Evolutionary conservation across 1,140 invertebrate species (phyloP).

Genomic region (Neodiprion virginianus): DNA sequence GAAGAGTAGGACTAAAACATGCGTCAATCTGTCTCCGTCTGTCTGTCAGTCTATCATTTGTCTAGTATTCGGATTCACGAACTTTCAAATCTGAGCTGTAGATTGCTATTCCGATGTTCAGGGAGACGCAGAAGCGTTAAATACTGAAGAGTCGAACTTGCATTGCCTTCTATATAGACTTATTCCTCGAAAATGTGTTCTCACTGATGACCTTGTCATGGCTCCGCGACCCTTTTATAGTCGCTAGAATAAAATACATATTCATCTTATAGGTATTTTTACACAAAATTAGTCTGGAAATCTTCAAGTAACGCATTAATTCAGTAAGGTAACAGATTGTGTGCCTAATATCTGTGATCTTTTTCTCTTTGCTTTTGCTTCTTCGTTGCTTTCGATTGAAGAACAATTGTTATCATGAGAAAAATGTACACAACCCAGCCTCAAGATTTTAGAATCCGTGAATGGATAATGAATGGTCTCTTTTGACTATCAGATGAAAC

Average conservation of each 20-base stretch:
- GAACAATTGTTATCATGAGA: too few species aligned
- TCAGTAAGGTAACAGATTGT: too few species aligned
- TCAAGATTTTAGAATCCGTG: not conserved
- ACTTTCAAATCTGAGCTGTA: not conserved
- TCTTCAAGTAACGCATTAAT: too few species aligned
- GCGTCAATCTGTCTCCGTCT: not conserved
- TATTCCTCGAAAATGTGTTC: not conserved
- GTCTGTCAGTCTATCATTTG: not conserved
- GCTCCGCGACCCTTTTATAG: not conserved
- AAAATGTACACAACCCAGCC: not conserved
- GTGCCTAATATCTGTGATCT: too few species aligned
- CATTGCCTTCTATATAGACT: not conserved
- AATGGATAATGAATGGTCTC: constrained; percentile 11
- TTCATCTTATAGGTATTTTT: too few species aligned
- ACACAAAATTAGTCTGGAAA: too few species aligned
- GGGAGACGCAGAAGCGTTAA: not conserved
- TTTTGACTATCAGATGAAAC: constrained; percentile 40
- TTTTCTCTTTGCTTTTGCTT: too few species aligned
- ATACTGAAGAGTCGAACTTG: not conserved
- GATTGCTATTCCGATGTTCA: not conserved
- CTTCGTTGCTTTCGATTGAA: too few species aligned
- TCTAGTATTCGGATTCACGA: not conserved
- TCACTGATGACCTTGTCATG: not conserved
- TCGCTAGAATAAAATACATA: not conserved
- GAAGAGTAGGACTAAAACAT: not conserved